Evolutionary conservation across 2,888 invertebrate genomes (phyloP).

Genomic region (Tetranychus truncatus): DNA sequence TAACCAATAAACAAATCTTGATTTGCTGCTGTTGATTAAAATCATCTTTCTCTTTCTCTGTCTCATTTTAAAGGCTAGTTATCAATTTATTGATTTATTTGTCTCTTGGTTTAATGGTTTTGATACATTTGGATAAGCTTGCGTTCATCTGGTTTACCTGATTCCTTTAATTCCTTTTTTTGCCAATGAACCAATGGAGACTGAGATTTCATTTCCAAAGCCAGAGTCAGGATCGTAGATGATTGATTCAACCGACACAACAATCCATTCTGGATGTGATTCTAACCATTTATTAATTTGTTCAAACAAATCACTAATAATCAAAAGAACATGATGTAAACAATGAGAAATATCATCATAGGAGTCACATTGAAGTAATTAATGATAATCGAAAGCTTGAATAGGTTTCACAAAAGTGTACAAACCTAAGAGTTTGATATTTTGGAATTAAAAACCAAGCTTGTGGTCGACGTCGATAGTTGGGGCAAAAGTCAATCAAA

Average conservation of each 20-base stretch:
- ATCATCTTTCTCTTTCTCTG: no score
- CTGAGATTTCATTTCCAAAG: constrained; percentile 13
- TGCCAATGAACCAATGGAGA: background rate
- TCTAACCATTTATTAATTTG: constrained; percentile 19
- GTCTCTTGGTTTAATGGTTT: background rate
- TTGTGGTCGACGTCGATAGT: constrained; percentile 13
- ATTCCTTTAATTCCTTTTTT: constrained; percentile 11
- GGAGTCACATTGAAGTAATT: no score
- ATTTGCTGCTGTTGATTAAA: no score
- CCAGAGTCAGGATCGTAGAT: constrained; percentile 15
- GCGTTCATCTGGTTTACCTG: constrained; percentile 6
- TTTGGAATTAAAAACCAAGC: constrained; percentile 14
- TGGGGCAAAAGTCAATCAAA: constrained; percentile 17
- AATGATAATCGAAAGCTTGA: no score
- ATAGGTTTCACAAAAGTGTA: background rate
- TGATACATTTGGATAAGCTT: background rate
- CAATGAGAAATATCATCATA: no score
- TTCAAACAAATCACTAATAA: constrained; percentile 17
- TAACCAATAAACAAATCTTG: no score
- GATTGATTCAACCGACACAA: constrained; percentile 18
- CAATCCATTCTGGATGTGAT: constrained; percentile 18
- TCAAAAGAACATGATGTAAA: no score
- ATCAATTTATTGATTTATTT: no score
- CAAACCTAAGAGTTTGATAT: constrained; percentile 16
- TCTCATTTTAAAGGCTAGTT: no score